phyloP scores from a whole-genome alignment of 2,888 invertebrate genomes.

The Melinaea menophilus region DNA sequence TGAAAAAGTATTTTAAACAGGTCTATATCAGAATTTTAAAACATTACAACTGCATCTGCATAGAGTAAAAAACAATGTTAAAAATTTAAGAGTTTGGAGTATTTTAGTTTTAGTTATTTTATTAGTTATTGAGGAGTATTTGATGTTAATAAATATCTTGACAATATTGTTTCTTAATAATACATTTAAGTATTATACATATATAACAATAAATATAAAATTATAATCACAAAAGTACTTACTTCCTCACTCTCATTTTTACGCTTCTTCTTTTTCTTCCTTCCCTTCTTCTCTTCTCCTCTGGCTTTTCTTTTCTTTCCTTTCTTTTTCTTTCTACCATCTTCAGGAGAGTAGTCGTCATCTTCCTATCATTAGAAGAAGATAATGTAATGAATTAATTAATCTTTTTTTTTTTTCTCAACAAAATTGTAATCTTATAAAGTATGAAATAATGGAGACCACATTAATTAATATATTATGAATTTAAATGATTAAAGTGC shows the following conservation, averaged over 20 bases:
- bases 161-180: no score
- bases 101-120: no score
- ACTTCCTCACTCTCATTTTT: conserved; percentile 93
- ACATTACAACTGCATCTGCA: no score
- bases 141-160: no score
- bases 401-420: background rate
- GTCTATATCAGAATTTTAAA: background rate
- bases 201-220: background rate
- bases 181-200: background rate
- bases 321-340: conserved; percentile 91
- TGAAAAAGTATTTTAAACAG: background rate
- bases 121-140: no score
- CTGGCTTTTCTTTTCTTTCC: conserved; percentile 95
- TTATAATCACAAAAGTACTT: conserved; percentile 32
- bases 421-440: background rate
- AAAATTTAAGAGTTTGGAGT: no score
- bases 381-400: background rate
- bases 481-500: no score
- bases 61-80: no score
- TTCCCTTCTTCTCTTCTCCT: conserved; percentile 94
- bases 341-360: conserved; percentile 92
- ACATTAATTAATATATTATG: no score
- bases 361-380: conserved; percentile 78
- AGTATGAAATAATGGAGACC: background rate
- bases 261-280: conserved; percentile 96